Evolutionary conservation across 2,113 vertebrate genomes (phyloP), one percentile per base, ranked within the genome.

Genomic region (Sinocyclocheilus rhinocerous): DNA sequence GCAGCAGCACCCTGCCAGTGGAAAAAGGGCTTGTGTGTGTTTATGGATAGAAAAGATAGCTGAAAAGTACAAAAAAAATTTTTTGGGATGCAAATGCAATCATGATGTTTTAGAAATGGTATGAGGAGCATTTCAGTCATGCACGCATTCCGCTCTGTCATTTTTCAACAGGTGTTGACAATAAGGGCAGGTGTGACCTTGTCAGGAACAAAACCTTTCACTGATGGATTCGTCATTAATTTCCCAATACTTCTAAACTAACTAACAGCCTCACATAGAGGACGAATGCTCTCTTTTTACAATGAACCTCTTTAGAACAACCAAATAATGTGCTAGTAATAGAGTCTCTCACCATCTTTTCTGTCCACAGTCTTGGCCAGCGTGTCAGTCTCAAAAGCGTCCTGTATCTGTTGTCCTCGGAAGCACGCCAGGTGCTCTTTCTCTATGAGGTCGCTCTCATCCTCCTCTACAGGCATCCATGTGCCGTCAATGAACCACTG

Each of bases 401-500:
- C 97, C 73, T 97, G 96, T 92, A 96, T 93, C 83, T 97, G 97
- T 50, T 99, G 97, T 50, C 97, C 98, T 39, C 92, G 96, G 93
- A 99, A 99, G 90, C 96, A 92, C 42, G 67, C 94, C 88, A 99
- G 95, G 89, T 99, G 98, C 90, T 99, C 97, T 87, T 94, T 94
- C 81, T 99, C 98, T 77, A 99, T 98, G 36, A 98, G 94, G 90
- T 99, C 97, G 45, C 98, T 97, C 92, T 99, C 97, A 22, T 99
- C 97, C 89, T 99, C 97, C 85, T 99, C 98, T 70, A 99, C 90
- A 1, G 98, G 98, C 9, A 97, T 96, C 98, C 98, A 99, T 0
- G 97, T 98, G 12, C 98, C 98, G 42, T 99, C 97, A 45, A 97
- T 96, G 90, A 99, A 99, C 98, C 98, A 99, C 91, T 99, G 98